phyloP scores from a whole-genome alignment of 2,113 vertebrate genomes.

The Pluvialis apricaria region DNA sequence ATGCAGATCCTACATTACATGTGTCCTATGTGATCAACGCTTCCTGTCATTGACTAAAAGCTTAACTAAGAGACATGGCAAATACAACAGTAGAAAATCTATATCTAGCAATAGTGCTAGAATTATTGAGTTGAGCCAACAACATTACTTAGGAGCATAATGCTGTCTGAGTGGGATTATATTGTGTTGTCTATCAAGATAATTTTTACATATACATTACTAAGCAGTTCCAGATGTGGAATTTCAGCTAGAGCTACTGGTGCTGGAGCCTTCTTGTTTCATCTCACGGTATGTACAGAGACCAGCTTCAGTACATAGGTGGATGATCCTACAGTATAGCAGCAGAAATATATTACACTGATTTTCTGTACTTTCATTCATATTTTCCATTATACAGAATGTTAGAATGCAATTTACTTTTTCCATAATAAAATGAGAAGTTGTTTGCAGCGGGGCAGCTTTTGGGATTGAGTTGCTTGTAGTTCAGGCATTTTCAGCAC shows the following conservation, averaged over 20 bases:
- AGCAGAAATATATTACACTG: not conserved
- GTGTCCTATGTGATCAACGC: not conserved
- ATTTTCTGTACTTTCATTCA: not conserved
- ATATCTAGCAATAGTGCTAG: not conserved
- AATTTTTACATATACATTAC: conserved; percentile 45
- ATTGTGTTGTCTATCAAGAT: conserved; percentile 43
- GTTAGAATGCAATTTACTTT: not conserved
- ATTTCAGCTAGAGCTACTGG: not conserved
- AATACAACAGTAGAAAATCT: not conserved
- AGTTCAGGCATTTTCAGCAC: not conserved
- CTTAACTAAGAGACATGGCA: not conserved
- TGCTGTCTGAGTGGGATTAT: conserved; percentile 15
- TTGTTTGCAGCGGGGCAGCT: not conserved
- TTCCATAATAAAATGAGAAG: not conserved
- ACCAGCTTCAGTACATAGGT: not conserved
- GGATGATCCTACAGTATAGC: not conserved
- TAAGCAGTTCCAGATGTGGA: conserved; percentile 55
- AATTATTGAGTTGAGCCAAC: not conserved
- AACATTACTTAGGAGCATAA: not conserved
- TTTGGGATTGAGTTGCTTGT: not conserved
- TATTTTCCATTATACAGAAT: not conserved
- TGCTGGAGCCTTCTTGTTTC: not conserved
- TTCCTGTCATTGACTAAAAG: not conserved
- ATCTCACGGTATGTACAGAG: not conserved
- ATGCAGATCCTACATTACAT: not conserved